Evolutionary conservation across 2,797 vertebrate genomes (phyloP).

Genomic region (Liasis olivaceus): DNA sequence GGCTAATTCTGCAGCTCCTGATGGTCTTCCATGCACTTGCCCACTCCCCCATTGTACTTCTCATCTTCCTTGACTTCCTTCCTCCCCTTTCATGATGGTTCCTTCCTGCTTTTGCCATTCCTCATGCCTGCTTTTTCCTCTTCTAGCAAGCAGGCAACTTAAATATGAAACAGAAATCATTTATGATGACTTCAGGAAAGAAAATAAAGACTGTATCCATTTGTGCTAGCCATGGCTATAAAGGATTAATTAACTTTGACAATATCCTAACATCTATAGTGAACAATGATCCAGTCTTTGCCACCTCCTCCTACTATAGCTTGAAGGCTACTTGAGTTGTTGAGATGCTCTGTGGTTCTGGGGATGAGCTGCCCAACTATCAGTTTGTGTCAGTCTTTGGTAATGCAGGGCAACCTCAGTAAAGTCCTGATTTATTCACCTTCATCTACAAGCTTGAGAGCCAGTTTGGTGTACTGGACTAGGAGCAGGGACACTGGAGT

Average conservation of each 20-base stretch:
- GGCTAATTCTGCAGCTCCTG: neutral
- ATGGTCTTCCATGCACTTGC: neutral
- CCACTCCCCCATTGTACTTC: neutral
- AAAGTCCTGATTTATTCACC: neutral
- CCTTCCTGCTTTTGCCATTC: no score
- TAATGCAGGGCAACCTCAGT: neutral
- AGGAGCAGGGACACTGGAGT: no score
- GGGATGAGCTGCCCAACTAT: neutral
- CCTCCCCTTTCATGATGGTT: no score
- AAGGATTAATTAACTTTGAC: neutral
- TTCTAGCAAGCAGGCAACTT: no score
- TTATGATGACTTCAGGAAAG: neutral
- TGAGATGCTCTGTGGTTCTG: neutral
- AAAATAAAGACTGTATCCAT: neutral
- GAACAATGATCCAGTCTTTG: neutral
- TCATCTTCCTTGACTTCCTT: neutral
- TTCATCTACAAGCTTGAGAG: no score
- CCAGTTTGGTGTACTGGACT: no score
- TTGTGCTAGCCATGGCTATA: neutral
- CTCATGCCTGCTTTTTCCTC: no score
- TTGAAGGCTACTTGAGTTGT: neutral
- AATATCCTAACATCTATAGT: neutral
- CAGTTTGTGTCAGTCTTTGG: neutral
- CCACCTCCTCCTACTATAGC: neutral
- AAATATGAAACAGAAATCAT: no score